Conservation (phyloP, 2,888 invertebrate species). For the Spialia ferax region DNA sequence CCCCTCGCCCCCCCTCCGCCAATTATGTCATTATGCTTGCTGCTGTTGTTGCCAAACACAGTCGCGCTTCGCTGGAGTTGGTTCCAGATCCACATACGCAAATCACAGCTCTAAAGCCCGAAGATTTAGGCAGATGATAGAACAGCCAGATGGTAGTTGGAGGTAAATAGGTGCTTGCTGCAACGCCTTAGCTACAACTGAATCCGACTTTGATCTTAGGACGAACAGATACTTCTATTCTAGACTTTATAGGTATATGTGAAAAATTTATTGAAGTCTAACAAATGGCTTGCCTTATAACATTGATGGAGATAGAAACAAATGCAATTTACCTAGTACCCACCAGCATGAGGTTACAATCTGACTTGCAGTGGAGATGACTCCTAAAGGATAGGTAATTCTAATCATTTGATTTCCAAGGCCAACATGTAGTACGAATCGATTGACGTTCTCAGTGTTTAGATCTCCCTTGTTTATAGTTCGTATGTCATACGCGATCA, state of each 20-base stretch:
- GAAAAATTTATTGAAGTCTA: no score
- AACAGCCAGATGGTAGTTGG: not conserved
- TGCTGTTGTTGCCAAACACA: constrained; percentile 75
- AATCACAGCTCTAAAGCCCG: constrained; percentile 17
- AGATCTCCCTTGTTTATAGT: constrained; percentile 27
- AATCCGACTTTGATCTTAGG: no score
- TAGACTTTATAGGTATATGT: no score
- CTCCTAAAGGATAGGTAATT: constrained; percentile 9
- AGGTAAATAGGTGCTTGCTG: not conserved
- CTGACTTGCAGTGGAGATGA: not conserved
- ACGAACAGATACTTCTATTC: no score
- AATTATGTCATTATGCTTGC: constrained; percentile 85
- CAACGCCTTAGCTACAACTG: no score
- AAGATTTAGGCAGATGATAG: constrained; percentile 12
- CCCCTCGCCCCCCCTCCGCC: constrained; percentile 62
- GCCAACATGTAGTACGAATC: constrained; percentile 5
- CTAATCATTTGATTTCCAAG: constrained; percentile 33
- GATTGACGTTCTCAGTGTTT: not conserved
- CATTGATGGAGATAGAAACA: no score
- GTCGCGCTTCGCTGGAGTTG: constrained; percentile 70
- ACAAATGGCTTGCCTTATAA: no score
- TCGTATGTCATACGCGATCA: constrained; percentile 42
- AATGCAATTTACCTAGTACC: no score
- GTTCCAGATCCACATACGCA: constrained; percentile 48
- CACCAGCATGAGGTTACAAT: not conserved